These are phyloP conservation scores for Drosophila guanche DNA, from an alignment of 1,140 invertebrate species.

Conservation along the genomic window DNA sequence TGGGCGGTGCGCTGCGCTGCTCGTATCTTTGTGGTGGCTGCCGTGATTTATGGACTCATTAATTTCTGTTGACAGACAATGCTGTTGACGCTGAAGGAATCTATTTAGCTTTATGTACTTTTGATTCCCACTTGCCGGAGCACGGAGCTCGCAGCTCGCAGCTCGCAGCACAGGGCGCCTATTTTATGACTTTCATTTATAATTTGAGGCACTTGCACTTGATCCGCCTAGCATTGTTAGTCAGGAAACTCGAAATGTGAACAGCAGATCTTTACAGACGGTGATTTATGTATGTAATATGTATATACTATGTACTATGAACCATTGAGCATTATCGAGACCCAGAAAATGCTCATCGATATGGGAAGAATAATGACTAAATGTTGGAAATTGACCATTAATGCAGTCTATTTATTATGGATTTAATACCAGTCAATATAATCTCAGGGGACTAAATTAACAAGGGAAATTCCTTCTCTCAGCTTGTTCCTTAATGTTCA, in stretches of 20 bases:
- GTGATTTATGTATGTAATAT: conserved; percentile 2
- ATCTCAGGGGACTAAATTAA: not conserved
- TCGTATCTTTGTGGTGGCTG: conserved; percentile 51
- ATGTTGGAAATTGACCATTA: no score
- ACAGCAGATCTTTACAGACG: no score
- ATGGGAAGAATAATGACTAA: no score
- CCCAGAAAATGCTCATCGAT: conserved; percentile 7
- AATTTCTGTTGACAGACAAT: conserved; percentile 84
- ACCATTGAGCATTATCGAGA: conserved; percentile 39
- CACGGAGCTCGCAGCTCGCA: no score
- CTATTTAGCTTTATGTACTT: conserved; percentile 80
- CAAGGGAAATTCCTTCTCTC: not conserved
- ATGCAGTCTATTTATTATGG: no score
- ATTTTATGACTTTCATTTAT: conserved; percentile 66
- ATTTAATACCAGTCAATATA: no score
- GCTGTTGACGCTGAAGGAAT: conserved; percentile 81
- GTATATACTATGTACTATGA: conserved; percentile 3
- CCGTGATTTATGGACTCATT: conserved; percentile 83
- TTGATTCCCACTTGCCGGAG: conserved; percentile 51
- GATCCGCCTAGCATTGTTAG: conserved; percentile 13
- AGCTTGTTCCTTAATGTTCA: no score
- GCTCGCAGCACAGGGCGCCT: conserved; percentile 28
- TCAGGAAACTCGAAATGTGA: conserved; percentile 7
- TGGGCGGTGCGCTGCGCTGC: conserved; percentile 25
- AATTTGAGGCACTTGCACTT: conserved; percentile 42